Evolutionary conservation across 1,140 invertebrate species (phyloP), one percentile per base, ranked within the genome.

Genomic region (Drosophila leontia): DNA sequence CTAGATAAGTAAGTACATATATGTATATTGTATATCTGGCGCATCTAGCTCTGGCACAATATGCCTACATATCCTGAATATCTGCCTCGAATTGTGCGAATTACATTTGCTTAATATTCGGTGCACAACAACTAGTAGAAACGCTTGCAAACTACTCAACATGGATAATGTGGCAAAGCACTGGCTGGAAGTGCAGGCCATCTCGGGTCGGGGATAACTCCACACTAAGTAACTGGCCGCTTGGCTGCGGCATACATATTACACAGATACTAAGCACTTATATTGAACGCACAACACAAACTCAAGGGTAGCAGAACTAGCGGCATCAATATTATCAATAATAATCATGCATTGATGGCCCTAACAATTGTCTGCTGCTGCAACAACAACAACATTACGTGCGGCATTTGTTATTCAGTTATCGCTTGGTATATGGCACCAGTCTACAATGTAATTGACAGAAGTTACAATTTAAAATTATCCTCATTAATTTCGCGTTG

Each of bases 391-490:
- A 82, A 67, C 47, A 55, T 70, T 70, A 67, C 51, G 42, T 69
- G 80, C 80, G 75, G 63, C 53, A 56, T 58, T 57, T 47, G 37
- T 71, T 69, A 63, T 69, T 71, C n/a, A 63, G 26, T 63, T 78
- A 57, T 64, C 55, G 70, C 68, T 85, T 90, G 78, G 76, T 80
- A 80, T 86, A 65, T 84, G 77, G 77, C 86, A 84, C 78, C 91
- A 92, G 91, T 92, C 91, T 92, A 92, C 87, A 87, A 84, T 88
- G 91, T 92, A 92, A 92, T 92, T 92, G 91, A 92, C 91, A 92
- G 85, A 92, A 91, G 91, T 92, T 92, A 85, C 91, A 91, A 92
- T 92, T 83, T 75, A 82, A 76, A 75, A 78, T 79, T 75, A 75
- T 70, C 47, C 63, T 45, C 37, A 17, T 48, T 67, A 53, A 53